These are phyloP conservation scores for Drosophila sulfurigaster DNA, from an alignment of 1,140 invertebrate species.

Conservation along the genomic window DNA sequence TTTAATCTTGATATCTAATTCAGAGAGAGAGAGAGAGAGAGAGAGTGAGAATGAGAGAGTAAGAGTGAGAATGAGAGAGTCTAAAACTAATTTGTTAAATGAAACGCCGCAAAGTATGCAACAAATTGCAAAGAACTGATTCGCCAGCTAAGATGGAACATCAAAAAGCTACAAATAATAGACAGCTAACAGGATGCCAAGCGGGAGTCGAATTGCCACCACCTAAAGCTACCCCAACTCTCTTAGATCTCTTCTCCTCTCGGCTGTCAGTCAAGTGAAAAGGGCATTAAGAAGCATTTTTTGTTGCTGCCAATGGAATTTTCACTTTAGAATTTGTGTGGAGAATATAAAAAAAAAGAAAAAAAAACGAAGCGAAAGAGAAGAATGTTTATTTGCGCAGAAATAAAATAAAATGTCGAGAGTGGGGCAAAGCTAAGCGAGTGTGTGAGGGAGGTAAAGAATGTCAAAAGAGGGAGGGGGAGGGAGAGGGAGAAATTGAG, in stretches of 20 bases:
- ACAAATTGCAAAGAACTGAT: constrained; percentile 58
- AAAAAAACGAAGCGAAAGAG: constrained; percentile 10
- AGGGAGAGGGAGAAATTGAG: too few species aligned
- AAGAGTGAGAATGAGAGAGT: neutral
- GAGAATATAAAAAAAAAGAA: constrained; percentile 31
- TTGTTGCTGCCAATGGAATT: constrained; percentile 72
- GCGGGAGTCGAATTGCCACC: neutral
- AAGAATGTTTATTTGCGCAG: constrained; percentile 36
- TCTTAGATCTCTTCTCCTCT: too few species aligned
- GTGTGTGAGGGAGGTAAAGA: neutral
- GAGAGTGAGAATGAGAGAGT: neutral
- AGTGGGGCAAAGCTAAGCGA: constrained; percentile 44
- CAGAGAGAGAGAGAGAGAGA: neutral
- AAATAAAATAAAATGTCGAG: constrained; percentile 52
- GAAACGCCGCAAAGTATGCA: constrained; percentile 64
- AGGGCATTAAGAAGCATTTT: constrained; percentile 72
- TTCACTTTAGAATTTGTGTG: constrained; percentile 75
- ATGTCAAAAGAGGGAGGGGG: neutral
- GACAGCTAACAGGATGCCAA: constrained; percentile 19
- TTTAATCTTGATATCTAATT: constrained; percentile 42
- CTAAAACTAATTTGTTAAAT: constrained; percentile 73
- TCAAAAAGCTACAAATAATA: constrained; percentile 60
- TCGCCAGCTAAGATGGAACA: constrained; percentile 18
- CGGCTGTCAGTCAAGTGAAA: constrained; percentile 74
- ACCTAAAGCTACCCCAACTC: too few species aligned